Percentiles rank a stretch among this genome's conserved stretches.
phyloP scores from a whole-genome alignment of 2,888 invertebrate genomes.

The Sminthurinus aureus region DNA sequence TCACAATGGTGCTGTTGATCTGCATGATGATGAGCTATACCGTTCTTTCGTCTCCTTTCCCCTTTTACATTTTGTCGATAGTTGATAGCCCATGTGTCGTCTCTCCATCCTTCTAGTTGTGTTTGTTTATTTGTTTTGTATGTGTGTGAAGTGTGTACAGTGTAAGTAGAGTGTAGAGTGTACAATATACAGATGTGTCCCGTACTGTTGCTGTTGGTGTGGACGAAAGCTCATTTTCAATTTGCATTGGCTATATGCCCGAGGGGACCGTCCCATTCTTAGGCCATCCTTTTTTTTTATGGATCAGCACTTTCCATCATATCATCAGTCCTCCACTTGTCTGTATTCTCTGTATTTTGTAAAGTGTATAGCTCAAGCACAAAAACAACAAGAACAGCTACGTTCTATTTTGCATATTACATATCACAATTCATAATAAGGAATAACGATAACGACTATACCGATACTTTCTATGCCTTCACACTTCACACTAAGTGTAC shows the following conservation, averaged over 20 bases:
- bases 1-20: conserved; percentile 21
- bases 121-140: background rate
- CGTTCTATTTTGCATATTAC: background rate
- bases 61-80: background rate
- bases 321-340: background rate
- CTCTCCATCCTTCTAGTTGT: background rate
- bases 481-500: background rate
- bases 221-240: conserved; percentile 7
- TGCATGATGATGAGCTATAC: conserved; percentile 24
- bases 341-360: background rate
- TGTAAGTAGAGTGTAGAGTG: no score
- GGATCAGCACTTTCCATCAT: conserved; percentile 10
- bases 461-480: background rate
- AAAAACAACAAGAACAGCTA: background rate
- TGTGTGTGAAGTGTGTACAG: background rate
- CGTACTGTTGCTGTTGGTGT: conserved; percentile 9
- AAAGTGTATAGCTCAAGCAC: background rate
- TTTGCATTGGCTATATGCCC: conserved; percentile 29
- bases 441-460: no score
- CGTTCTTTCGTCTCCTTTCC: background rate
- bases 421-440: no score
- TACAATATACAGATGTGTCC: background rate
- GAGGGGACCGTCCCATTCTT: conserved; percentile 34
- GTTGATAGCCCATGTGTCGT: background rate
- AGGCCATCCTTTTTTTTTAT: conserved; percentile 15